phyloP scores from a whole-genome alignment of 64 coral and sea anemone genomes.

The Montipora capricornis region DNA sequence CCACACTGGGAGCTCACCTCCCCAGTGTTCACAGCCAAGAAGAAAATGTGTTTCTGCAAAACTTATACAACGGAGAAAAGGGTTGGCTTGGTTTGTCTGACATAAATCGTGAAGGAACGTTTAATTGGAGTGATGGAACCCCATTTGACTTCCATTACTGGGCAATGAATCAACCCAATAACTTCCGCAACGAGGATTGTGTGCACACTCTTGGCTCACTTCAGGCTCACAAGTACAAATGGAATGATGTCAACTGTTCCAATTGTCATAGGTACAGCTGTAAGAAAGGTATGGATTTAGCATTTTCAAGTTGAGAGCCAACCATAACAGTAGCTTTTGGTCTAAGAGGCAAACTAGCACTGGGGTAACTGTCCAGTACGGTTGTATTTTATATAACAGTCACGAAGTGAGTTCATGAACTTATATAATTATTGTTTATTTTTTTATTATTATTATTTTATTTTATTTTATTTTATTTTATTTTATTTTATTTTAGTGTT shows the following conservation, averaged over 20 bases:
- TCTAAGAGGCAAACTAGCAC: too few relatives aligned
- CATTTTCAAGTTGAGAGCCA: too few relatives aligned
- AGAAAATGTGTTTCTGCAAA: slow-evolving; percentile 70
- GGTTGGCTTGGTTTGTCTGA: slow-evolving; percentile 61
- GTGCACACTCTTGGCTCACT: slow-evolving; percentile 42
- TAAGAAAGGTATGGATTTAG: slow-evolving; percentile 30
- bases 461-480: too few relatives aligned
- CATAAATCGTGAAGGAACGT: slow-evolving; percentile 33
- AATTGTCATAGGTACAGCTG: slow-evolving; percentile 75
- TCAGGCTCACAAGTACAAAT: neutral
- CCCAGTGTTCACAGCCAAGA: slow-evolving; percentile 26
- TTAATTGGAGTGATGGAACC: slow-evolving; percentile 15
- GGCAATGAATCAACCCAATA: slow-evolving; percentile 16
- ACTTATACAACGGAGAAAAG: neutral
- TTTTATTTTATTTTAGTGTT: too few relatives aligned
- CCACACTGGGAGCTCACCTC: slow-evolving; percentile 19
- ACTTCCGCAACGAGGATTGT: slow-evolving; percentile 44
- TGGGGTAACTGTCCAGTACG: too few relatives aligned
- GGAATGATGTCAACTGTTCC: slow-evolving; percentile 50
- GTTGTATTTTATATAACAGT: too few relatives aligned
- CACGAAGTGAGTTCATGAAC: too few relatives aligned
- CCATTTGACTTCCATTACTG: slow-evolving; percentile 47
- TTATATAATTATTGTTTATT: too few relatives aligned
- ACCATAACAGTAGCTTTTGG: too few relatives aligned
- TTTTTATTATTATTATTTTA: too few relatives aligned